Evolutionary conservation across 2,797 vertebrate species (phyloP).

Genomic region (Dryobates pubescens): DNA sequence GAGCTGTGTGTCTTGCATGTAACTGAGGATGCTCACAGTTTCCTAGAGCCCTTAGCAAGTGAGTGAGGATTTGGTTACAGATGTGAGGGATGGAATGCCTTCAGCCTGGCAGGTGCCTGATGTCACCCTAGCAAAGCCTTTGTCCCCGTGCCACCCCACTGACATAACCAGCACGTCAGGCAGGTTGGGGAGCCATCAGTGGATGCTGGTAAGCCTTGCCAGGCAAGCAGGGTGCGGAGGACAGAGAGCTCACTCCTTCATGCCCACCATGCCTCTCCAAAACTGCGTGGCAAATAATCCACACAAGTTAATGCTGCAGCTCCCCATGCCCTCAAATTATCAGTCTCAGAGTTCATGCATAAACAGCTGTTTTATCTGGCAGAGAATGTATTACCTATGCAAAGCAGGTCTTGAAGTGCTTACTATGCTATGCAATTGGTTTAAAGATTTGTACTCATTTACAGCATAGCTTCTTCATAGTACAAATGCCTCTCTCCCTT

Average conservation of each 20-base stretch:
- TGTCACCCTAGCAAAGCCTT: accelerated
- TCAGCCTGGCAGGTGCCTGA: background rate
- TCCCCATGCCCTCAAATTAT: background rate
- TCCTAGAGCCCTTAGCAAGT: background rate
- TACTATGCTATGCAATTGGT: background rate
- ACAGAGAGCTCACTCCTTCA: accelerated
- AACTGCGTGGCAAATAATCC: accelerated
- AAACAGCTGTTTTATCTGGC: background rate
- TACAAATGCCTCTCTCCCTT: background rate
- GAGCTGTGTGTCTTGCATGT: accelerated
- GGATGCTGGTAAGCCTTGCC: background rate
- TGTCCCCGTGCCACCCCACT: background rate
- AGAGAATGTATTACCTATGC: background rate
- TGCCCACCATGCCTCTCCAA: background rate
- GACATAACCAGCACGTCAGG: no score
- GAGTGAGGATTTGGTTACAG: background rate
- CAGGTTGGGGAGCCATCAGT: accelerated
- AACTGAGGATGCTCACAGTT: accelerated
- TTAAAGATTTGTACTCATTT: background rate
- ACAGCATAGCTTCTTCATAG: background rate
- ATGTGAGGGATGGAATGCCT: background rate
- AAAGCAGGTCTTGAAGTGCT: background rate
- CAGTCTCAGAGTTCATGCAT: background rate
- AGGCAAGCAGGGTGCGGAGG: background rate
- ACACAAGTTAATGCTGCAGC: accelerated